Conservation (phyloP, 2,888 invertebrate genomes). For the Biston betularia region DNA sequence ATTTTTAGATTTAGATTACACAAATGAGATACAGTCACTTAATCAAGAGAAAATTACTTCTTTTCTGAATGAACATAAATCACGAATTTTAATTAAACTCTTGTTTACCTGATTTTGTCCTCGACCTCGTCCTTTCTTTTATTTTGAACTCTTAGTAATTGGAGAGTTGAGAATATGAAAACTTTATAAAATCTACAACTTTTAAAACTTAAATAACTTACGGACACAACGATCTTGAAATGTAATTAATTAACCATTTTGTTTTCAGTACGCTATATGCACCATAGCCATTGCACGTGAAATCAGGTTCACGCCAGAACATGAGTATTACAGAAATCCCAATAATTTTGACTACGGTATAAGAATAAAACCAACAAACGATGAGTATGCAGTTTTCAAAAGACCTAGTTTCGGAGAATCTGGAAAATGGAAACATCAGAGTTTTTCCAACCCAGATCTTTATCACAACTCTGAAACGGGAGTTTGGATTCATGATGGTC, state of each 20-base stretch:
- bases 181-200: no score
- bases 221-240: no score
- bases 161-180: no score
- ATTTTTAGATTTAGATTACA: no score
- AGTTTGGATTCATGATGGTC: not conserved
- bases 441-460: not conserved
- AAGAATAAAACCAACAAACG: not conserved
- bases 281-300: conserved; percentile 17
- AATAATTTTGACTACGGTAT: not conserved
- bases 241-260: not conserved
- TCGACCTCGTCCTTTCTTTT: no score
- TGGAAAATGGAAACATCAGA: not conserved
- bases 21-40: no score
- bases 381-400: not conserved
- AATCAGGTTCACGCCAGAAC: conserved; percentile 7
- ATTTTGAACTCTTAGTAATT: no score
- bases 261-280: conserved; percentile 32
- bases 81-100: no score
- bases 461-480: not conserved
- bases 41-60: no score
- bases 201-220: no score
- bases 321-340: not conserved
- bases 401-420: not conserved
- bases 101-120: no score
- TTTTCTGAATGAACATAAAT: no score